Evolutionary conservation across 2,797 vertebrate species (phyloP).

Genomic region (Rhinatrema bivittatum): DNA sequence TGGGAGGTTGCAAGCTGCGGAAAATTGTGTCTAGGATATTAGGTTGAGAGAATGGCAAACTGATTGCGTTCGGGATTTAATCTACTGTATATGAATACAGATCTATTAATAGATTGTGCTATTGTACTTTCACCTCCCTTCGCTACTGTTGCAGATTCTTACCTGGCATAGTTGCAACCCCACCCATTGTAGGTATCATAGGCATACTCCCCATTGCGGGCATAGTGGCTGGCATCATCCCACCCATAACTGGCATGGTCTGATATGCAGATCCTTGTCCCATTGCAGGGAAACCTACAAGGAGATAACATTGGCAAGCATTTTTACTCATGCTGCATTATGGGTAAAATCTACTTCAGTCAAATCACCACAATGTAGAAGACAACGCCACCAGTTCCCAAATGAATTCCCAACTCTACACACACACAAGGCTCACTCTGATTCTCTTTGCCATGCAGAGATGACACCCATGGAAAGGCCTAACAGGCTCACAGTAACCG

Average conservation of each 20-base stretch:
- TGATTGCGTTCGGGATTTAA: no score
- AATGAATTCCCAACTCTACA: no score
- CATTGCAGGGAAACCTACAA: constrained; percentile 58
- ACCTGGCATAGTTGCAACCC: constrained; percentile 63
- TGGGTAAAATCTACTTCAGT: background rate
- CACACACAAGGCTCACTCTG: no score
- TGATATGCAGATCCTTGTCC: constrained; percentile 65
- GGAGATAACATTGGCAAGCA: background rate
- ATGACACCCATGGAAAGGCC: no score
- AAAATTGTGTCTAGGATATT: no score
- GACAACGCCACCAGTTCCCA: background rate
- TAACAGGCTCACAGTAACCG: no score
- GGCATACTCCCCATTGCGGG: constrained; percentile 43
- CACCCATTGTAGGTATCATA: constrained; percentile 32
- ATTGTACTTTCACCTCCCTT: no score
- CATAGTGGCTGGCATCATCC: constrained; percentile 55
- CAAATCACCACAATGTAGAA: background rate
- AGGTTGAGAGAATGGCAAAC: no score
- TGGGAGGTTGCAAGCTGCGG: no score
- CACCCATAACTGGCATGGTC: constrained; percentile 55
- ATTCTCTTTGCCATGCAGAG: background rate
- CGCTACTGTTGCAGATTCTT: constrained; percentile 1
- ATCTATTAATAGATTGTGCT: no score
- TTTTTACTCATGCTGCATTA: background rate
- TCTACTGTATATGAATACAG: no score